Evolutionary conservation across 2,888 invertebrate species (phyloP).

Genomic region (Zootermopsis nevadensis): DNA sequence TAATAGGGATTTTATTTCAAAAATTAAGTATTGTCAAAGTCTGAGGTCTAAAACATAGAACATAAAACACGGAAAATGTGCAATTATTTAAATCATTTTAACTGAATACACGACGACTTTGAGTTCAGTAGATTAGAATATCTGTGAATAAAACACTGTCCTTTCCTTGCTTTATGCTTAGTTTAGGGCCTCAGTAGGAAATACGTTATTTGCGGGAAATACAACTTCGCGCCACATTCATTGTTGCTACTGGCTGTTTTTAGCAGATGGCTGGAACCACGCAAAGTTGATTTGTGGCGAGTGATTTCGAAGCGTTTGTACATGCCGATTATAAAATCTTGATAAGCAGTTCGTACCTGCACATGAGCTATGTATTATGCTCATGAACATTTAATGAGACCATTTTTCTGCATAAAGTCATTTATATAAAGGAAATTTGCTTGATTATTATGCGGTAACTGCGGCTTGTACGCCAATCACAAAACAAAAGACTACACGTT

Average conservation of each 20-base stretch:
- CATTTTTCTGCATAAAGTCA: neutral
- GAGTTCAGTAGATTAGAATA: neutral
- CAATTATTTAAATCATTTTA: neutral
- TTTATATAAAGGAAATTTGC: constrained; percentile 34
- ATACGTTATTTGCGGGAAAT: constrained; percentile 55
- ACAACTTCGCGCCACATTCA: constrained; percentile 55
- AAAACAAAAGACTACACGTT: constrained; percentile 55
- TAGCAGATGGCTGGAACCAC: constrained; percentile 54
- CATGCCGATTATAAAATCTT: constrained; percentile 3
- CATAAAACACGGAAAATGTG: neutral
- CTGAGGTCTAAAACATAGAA: neutral
- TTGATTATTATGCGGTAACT: constrained; percentile 53
- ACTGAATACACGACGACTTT: neutral
- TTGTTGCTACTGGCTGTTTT: constrained; percentile 54
- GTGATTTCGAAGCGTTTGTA: constrained; percentile 32
- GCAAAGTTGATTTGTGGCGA: constrained; percentile 52
- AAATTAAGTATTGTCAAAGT: neutral
- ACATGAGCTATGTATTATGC: neutral
- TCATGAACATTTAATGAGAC: neutral
- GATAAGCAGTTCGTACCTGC: neutral
- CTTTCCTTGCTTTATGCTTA: constrained; percentile 24
- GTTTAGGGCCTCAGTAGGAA: constrained; percentile 52
- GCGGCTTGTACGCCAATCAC: constrained; percentile 54
- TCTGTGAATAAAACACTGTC: neutral
- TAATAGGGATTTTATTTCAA: neutral